Base-by-base conservation (phyloP, 2,888 invertebrate species). In the Congeria kusceri region DNA sequence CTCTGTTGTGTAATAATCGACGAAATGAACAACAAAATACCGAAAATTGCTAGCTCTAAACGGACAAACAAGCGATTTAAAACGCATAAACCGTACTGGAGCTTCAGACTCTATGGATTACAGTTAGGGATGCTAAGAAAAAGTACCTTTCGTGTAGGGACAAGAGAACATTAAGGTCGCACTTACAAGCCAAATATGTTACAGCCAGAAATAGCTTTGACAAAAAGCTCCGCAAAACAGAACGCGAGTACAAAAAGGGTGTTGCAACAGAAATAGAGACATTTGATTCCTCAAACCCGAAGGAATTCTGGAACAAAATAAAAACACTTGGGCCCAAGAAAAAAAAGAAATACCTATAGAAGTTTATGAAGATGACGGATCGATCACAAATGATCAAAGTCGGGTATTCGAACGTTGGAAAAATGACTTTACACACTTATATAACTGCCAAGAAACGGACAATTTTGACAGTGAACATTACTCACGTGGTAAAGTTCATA, bases 291-390 rank as follows among this genome's bases (percentile, higher is more conserved):
- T 67, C 63, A 13, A 68, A 74, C 53, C 77, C 81, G 2, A 67
- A 53, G n/a, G 77, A 69, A 44, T 77, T 81, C 28, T 77, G 77
- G 74, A 44, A 71, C 9, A 74, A 81, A 47, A 74, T 74, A 39
- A 68, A 77, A 23, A 71, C 20, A 18, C 47, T 81, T 53, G 74
- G 77, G 0, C 81, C 74, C 0, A 65, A 64, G 29, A 59, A 46
- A 49, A 32, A 73, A 44, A 23, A 29, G 9, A 46, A 23, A 74
- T 74, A 11, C 78, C 74, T 9, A 23, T 70, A 0, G 62, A 78
- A 39, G 49, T 74, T 0, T 29, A 66, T 3, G 74, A 74, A 25
- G 23, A 32, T 29, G 32, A 53, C 13, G 69, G 67, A 13, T 27
- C 28, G 27, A 29, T 66, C 13, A 29, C 3, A 0, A n/a, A 27